A percentile compares a stretch with the other conserved stretches of the same genome.
These are phyloP conservation scores for Sciurus niger DNA, from an alignment of 2,113 vertebrate species.

Conservation along the genomic window DNA sequence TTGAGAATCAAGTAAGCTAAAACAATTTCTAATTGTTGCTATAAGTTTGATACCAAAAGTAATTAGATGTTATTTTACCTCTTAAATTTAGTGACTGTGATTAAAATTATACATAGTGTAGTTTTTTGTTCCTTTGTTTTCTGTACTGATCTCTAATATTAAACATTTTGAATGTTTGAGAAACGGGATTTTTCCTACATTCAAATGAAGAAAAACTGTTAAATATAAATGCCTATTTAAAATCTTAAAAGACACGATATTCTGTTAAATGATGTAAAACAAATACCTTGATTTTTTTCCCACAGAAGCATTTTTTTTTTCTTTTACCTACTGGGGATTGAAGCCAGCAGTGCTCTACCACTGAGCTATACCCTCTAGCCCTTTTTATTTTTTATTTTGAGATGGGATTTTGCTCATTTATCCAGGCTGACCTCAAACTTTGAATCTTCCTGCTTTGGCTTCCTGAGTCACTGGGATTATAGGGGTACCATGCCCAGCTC, in stretches of 20 bases:
- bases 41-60: constrained; percentile 13
- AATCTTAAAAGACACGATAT: not conserved
- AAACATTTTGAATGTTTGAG: not conserved
- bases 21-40: not conserved
- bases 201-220: not conserved
- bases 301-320: not conserved
- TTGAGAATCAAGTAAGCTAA: constrained; percentile 18
- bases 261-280: not conserved
- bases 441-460: too few species aligned
- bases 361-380: too few species aligned
- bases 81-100: not conserved
- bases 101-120: not conserved
- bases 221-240: not conserved
- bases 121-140: not conserved
- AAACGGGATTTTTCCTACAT: not conserved
- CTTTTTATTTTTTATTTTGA: too few species aligned
- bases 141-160: not conserved
- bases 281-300: not conserved
- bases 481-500: too few species aligned
- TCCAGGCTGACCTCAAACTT: too few species aligned
- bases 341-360: too few species aligned
- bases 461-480: too few species aligned
- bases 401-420: too few species aligned
- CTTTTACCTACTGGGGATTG: too few species aligned
- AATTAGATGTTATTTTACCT: constrained; percentile 60